Base-by-base conservation (phyloP, 2,797 vertebrate species). In the Siniperca scherzeri region DNA sequence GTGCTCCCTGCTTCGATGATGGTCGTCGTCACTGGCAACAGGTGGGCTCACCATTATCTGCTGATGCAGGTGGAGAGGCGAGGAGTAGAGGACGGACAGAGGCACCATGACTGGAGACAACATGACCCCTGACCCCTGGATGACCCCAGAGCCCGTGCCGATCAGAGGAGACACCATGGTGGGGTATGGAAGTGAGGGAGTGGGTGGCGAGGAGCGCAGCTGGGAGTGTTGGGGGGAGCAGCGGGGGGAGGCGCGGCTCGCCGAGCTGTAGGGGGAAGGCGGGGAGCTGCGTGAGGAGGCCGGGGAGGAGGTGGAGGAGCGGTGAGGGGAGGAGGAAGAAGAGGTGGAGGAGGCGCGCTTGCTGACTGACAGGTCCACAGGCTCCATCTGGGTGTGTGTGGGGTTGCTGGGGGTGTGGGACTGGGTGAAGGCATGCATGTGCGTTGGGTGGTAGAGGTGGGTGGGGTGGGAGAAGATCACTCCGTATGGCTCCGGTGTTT, bases 351-450 rank as follows among this genome's bases (percentile, higher is more conserved):
- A 97, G 65, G 96, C 94, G 33, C 97, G 96, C 92, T 98, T 99
- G 94, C 96, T 97, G 89, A 98, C 91, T 0, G 98, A 99, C 73
- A 99, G 97, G 90, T 99, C 98, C 67, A 99, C 98, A 0, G 98
- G 98, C 89, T 99, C 98, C 90, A 97, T 83, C 95, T 99, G 98
- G 82, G 96, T 93, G 78, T 96, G 96, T 2, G 94, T 92, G 2
- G 94, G 90, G 56, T 96, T 94, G 90, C 91, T 95, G 64, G 97
- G 0, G 90, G 85, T 59, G 55, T 97, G 97, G 73, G 97, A 92
- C 78, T 95, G 96, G 25, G 95, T 83, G 80, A 85, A 90, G 66
- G 86, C 16, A 22, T 77, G 92, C 74, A 93, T 81, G 80, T 88
- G 92, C 22, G 87, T 48, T 14, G 78, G 79, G 84, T 89, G 91